A percentile compares a stretch with the other conserved stretches of the same genome.
Conservation (phyloP, 2,797 vertebrate species). For the Danio choprae region DNA sequence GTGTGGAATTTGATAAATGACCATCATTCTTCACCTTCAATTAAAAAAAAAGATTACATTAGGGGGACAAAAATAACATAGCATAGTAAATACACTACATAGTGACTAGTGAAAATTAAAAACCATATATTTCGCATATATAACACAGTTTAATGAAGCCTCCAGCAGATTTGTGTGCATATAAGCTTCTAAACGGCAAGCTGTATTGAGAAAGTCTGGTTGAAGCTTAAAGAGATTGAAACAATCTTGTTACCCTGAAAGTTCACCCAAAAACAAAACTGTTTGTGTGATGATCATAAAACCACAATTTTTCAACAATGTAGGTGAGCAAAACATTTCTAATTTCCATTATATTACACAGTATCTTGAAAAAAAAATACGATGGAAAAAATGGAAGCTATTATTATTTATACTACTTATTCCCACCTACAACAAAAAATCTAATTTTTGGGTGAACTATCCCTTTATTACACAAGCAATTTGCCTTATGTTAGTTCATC, state of each 20-base stretch:
- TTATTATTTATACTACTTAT: too few relatives aligned
- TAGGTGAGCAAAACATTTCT: too few relatives aligned
- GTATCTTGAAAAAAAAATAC: too few relatives aligned
- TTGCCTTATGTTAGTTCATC: slow-evolving; percentile 13
- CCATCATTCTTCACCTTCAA: slow-evolving; percentile 65
- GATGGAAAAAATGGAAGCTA: too few relatives aligned
- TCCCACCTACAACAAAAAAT: too few relatives aligned
- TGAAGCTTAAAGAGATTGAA: neutral
- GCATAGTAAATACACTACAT: too few relatives aligned
- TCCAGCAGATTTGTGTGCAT: neutral
- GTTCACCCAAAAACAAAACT: neutral
- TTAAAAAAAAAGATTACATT: neutral
- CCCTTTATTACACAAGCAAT: neutral
- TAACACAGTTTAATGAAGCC: neutral
- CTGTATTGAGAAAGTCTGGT: neutral
- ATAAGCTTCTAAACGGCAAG: neutral
- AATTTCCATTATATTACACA: too few relatives aligned
- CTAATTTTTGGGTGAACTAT: too few relatives aligned
- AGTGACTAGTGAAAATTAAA: too few relatives aligned
- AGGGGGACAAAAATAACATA: neutral
- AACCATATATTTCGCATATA: neutral
- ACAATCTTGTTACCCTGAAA: neutral
- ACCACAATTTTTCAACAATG: too few relatives aligned
- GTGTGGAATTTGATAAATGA: slow-evolving; percentile 41
- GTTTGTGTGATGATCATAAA: too few relatives aligned